Conservation (phyloP, 2,113 vertebrate species). For the Vidua macroura region DNA sequence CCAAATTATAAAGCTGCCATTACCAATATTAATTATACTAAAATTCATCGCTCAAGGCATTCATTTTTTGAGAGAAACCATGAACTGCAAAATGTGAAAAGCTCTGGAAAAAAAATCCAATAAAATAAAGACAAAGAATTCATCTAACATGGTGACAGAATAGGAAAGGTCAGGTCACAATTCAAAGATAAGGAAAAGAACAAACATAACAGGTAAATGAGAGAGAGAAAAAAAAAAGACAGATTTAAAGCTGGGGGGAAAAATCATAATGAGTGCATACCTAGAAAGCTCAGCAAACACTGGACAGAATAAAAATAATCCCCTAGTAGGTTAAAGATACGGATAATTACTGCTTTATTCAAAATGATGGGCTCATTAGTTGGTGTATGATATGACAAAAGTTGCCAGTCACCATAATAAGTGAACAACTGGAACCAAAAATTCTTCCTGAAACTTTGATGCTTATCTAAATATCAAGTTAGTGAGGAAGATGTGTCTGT, state of each 20-base stretch:
- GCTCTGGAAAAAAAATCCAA: background rate
- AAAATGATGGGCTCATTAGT: background rate
- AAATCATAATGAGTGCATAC: fast-evolving
- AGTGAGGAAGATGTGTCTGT: background rate
- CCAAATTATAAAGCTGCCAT: background rate
- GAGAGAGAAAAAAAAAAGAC: background rate
- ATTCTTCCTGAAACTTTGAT: background rate
- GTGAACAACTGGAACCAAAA: background rate
- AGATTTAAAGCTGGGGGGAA: background rate
- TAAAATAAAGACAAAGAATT: slow-evolving; percentile 1
- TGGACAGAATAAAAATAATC: background rate
- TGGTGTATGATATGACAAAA: background rate
- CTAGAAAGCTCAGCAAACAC: background rate
- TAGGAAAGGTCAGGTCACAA: slow-evolving; percentile 7
- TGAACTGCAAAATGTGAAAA: background rate
- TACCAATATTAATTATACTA: background rate
- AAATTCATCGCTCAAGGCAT: background rate
- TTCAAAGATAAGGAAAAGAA: background rate
- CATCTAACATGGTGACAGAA: background rate
- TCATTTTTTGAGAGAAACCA: background rate
- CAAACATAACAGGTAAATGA: background rate
- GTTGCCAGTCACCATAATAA: background rate
- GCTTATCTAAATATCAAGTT: background rate
- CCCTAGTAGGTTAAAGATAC: background rate
- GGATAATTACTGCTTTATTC: background rate